Evolutionary conservation across 2,113 vertebrate genomes (phyloP), one percentile per base, ranked within the genome.

Genomic region (Labeo rohita): DNA sequence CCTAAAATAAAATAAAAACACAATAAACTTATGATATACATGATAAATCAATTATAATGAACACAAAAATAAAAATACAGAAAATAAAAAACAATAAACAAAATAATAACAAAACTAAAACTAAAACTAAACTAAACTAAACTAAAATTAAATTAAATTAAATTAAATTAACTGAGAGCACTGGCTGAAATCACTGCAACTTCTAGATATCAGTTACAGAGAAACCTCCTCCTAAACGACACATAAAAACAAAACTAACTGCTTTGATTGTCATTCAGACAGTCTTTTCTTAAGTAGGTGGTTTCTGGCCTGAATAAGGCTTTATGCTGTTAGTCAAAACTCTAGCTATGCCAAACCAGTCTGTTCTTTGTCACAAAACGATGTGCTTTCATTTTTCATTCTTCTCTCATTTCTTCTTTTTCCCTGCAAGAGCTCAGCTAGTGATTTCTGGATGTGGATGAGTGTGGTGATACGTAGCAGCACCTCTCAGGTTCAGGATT

Each of bases 401-500:
- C 36, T 39, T 56, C 28, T 39, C 2, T 36, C 6, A 28, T 56
- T 28, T 50, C 47, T 28, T 50, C n/a, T 76, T 4, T 12, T 28
- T 75, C 8, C 21, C 47, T 52, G 12, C 73, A 75, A 12, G 50
- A 23, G 21, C 74, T 45, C 56, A 47, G 39, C 39, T 63, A 45
- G 36, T 45, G 56, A 10, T 28, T 47, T 65, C 6, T n/a, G 56
- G 56, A 16, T 7, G n/a, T 47, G 59, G 43, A 34, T 80, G 59
- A 65, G 78, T 80, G n/a, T 63, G 43, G n/a, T 47, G 15, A 80
- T 63, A 47, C 28, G 43, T 49, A 65, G 61, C n/a, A 65, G 39
- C 59, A 63, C 21, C 39, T 65, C 10, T 80, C 39, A 18, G 39
- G 12, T 47, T 28, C 56, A 12, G 43, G 43, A 74, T 49, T 74